Percentiles rank a stretch among this genome's conserved stretches.
Evolutionary conservation across 1,140 invertebrate species (phyloP).

Genomic region (Cherax quadricarinatus): DNA sequence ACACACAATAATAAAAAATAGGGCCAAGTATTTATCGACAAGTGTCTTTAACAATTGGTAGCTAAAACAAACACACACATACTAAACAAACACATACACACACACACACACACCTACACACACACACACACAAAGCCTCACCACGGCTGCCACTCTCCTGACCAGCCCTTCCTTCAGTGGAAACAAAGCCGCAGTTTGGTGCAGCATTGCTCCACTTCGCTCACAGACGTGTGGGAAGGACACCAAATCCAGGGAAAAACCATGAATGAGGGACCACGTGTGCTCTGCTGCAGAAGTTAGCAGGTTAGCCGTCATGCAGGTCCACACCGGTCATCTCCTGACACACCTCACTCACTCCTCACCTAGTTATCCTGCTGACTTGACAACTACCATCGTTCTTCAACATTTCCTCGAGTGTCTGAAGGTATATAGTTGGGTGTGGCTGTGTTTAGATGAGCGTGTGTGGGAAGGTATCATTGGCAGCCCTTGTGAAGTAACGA

Average conservation of each 20-base stretch:
- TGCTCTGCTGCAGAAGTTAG: neutral
- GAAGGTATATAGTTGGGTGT: neutral
- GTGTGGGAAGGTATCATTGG: neutral
- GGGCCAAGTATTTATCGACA: no score
- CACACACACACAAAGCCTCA: no score
- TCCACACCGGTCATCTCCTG: neutral
- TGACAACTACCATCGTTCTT: no score
- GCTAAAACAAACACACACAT: no score
- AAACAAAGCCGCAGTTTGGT: neutral
- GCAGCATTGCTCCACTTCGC: neutral
- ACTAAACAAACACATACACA: no score
- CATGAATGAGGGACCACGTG: constrained; percentile 1
- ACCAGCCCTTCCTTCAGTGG: no score
- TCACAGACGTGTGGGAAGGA: neutral
- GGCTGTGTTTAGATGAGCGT: neutral
- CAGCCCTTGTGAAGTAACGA: neutral
- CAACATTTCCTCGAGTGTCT: no score
- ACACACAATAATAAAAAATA: no score
- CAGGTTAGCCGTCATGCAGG: neutral
- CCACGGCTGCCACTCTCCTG: no score
- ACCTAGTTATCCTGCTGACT: no score
- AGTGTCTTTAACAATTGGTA: no score
- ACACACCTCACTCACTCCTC: neutral
- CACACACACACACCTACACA: no score
- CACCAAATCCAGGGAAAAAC: constrained; percentile 5